phyloP scores from a whole-genome alignment of 2,888 invertebrate genomes.

The Parnassius smintheus region DNA sequence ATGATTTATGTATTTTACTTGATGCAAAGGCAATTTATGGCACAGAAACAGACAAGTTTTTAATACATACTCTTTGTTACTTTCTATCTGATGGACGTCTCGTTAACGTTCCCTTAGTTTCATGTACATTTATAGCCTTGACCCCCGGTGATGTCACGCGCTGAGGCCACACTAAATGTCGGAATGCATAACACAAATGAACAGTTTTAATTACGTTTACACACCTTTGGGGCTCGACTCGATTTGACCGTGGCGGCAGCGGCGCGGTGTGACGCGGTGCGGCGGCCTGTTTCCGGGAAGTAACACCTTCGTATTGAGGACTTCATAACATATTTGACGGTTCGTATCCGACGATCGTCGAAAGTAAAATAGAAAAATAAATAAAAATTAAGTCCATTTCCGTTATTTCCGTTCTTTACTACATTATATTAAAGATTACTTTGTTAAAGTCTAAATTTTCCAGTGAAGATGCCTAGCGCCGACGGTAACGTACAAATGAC shows the following conservation, averaged over 20 bases:
- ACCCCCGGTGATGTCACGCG: constrained; percentile 46
- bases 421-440: too few relatives aligned
- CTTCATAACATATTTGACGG: constrained; percentile 16
- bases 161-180: constrained; percentile 44
- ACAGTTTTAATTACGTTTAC: constrained; percentile 34
- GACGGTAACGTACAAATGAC: too few relatives aligned
- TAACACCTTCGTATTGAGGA: constrained; percentile 40
- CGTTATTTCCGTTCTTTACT: background rate
- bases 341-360: constrained; percentile 7
- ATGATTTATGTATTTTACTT: too few relatives aligned
- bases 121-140: background rate
- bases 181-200: constrained; percentile 45
- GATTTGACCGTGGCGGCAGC: constrained; percentile 35
- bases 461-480: too few relatives aligned
- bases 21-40: too few relatives aligned
- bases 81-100: too few relatives aligned
- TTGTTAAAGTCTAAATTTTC: too few relatives aligned
- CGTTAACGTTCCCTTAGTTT: too few relatives aligned
- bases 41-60: too few relatives aligned
- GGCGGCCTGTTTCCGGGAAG: constrained; percentile 55
- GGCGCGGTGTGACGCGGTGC: background rate
- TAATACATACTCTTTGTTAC: too few relatives aligned
- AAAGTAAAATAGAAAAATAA: background rate
- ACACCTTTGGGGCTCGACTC: constrained; percentile 39
- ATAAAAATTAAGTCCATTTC: constrained; percentile 11